Evolutionary conservation across 2,113 vertebrate genomes (phyloP).

Genomic region (Platanista minor): DNA sequence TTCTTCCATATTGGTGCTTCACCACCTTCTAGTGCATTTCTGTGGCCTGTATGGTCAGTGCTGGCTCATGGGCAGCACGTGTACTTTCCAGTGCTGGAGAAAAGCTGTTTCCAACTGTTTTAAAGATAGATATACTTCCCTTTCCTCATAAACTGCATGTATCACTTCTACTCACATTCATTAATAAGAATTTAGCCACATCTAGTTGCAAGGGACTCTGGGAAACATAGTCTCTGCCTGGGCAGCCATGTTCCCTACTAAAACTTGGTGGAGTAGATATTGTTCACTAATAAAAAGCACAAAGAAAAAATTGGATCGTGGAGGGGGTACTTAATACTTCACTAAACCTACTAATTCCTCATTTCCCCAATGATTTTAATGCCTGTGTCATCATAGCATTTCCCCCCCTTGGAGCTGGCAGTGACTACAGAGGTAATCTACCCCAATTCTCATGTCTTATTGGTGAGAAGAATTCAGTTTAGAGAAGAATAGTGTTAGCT

Average conservation of each 20-base stretch:
- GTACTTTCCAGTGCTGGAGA: neutral
- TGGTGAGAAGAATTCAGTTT: neutral
- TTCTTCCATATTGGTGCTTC: neutral
- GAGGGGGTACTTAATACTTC: neutral
- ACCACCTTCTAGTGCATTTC: neutral
- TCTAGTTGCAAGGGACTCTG: neutral
- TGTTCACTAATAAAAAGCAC: neutral
- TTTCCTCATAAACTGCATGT: neutral
- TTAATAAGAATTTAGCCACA: neutral
- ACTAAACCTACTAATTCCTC: neutral
- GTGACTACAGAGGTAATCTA: neutral
- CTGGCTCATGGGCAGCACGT: neutral
- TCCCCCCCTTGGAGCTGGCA: neutral
- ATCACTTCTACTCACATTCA: neutral
- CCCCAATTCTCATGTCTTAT: neutral
- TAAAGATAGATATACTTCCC: neutral
- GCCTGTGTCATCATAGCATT: neutral
- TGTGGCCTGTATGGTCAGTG: neutral
- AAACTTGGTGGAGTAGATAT: neutral
- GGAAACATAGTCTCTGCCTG: neutral
- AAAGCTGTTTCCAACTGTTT: neutral
- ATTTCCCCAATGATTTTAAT: neutral
- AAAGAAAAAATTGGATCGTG: neutral
- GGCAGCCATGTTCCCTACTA: neutral
- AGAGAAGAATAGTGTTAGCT: neutral